Percentiles rank a stretch among this genome's conserved stretches.
Evolutionary conservation across 2,888 invertebrate genomes (phyloP).

Genomic region (Rotaria magnacalcarata): DNA sequence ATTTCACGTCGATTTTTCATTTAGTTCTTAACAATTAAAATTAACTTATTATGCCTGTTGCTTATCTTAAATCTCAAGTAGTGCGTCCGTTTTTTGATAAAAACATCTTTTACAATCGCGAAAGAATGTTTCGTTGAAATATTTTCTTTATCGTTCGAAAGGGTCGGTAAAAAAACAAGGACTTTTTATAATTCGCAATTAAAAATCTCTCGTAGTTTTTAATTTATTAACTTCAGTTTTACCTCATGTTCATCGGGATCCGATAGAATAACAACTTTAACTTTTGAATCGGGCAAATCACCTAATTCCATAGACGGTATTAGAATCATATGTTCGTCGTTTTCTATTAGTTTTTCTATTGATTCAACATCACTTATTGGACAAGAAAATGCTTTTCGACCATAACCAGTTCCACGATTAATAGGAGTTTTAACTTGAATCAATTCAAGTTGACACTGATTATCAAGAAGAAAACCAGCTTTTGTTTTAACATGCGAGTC

Average conservation of each 20-base stretch:
- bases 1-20: no score
- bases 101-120: no score
- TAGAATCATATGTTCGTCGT: conserved; percentile 71
- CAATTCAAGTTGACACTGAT: conserved; percentile 69
- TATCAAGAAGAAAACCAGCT: conserved; percentile 42
- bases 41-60: no score
- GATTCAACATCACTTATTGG: conserved; percentile 63
- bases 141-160: no score
- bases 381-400: conserved; percentile 87
- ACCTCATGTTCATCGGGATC: conserved; percentile 69
- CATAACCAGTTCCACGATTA: conserved; percentile 82
- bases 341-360: conserved; percentile 71
- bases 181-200: no score
- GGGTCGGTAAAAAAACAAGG: no score
- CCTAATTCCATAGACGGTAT: conserved; percentile 86
- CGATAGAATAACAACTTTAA: conserved; percentile 86
- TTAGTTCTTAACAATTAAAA: no score
- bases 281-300: conserved; percentile 68
- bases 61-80: no score
- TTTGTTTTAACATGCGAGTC: background rate
- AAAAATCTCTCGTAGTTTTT: no score
- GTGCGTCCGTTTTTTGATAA: no score
- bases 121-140: no score
- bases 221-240: background rate
- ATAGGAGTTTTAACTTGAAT: conserved; percentile 67